These are phyloP conservation scores for Lithodes maja DNA, from an alignment of 2,888 invertebrate species.

Conservation along the genomic window DNA sequence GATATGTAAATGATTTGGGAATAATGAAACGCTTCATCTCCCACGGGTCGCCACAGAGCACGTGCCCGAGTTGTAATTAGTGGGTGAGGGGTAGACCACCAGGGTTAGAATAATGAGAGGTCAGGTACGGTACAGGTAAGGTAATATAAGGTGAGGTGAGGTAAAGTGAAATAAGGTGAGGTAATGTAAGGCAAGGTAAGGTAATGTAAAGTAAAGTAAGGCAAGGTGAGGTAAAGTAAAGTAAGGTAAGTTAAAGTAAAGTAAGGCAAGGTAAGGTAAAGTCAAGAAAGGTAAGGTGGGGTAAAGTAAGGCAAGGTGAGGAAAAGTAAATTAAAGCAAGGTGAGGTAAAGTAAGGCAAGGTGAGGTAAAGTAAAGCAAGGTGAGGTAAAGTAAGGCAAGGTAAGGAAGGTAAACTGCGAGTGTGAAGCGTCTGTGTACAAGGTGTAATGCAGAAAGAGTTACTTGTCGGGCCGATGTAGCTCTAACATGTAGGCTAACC, in stretches of 20 bases:
- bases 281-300: background rate
- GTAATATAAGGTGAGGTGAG: background rate
- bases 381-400: background rate
- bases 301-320: background rate
- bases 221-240: background rate
- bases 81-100: slow-evolving; percentile 29
- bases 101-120: background rate
- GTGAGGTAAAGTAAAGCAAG: background rate
- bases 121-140: background rate
- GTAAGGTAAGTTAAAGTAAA: background rate
- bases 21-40: slow-evolving; percentile 50
- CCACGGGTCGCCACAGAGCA: slow-evolving; percentile 44
- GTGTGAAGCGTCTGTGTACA: too few relatives aligned
- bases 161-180: background rate
- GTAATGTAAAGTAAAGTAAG: background rate
- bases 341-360: background rate
- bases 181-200: background rate
- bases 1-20: slow-evolving; percentile 50
- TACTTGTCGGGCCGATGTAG: too few relatives aligned
- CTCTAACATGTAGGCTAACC: too few relatives aligned
- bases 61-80: slow-evolving; percentile 48
- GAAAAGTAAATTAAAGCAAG: background rate
- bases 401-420: background rate
- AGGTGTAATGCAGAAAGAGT: too few relatives aligned
- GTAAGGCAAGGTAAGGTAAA: background rate